phyloP scores from a whole-genome alignment of 2,888 invertebrate genomes.

The Piscicola geometra region DNA sequence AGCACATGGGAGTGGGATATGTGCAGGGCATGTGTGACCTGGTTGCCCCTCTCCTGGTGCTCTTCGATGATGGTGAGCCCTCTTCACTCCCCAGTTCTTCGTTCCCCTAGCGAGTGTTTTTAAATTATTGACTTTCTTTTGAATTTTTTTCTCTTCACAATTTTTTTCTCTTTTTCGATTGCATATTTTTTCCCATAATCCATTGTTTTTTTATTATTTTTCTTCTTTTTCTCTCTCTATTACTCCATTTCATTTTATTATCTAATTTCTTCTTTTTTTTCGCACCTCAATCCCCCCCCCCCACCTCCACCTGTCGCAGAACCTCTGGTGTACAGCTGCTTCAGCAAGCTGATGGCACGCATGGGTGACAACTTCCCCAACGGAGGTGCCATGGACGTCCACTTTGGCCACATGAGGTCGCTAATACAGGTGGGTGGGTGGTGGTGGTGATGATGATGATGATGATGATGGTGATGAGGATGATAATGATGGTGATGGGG shows the following conservation, averaged over 20 bases:
- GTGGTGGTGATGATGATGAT: background rate
- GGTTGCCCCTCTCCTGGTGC: conserved; percentile 83
- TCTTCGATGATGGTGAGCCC: conserved; percentile 73
- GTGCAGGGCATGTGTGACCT: conserved; percentile 97
- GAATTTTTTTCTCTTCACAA: too few species aligned
- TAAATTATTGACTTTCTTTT: too few species aligned
- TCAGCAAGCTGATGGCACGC: conserved; percentile 81
- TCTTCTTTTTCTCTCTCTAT: too few species aligned
- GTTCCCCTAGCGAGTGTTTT: too few species aligned
- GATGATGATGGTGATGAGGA: background rate
- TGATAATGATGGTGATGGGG: background rate
- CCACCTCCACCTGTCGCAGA: conserved; percentile 63
- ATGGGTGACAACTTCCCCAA: conserved; percentile 85
- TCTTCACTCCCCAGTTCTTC: too few species aligned
- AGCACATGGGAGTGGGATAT: conserved; percentile 86
- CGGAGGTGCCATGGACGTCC: conserved; percentile 87
- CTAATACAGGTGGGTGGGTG: conserved; percentile 57
- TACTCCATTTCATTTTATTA: too few species aligned
- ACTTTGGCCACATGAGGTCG: conserved; percentile 86
- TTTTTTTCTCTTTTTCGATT: too few species aligned
- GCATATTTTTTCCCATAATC: too few species aligned
- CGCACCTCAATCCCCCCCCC: too few species aligned
- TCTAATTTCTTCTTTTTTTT: too few species aligned
- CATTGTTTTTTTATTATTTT: too few species aligned
- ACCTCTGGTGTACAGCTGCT: conserved; percentile 82